These are phyloP conservation scores for Strigops habroptila DNA, from an alignment of 2,113 vertebrate genomes.

Conservation along the genomic window DNA sequence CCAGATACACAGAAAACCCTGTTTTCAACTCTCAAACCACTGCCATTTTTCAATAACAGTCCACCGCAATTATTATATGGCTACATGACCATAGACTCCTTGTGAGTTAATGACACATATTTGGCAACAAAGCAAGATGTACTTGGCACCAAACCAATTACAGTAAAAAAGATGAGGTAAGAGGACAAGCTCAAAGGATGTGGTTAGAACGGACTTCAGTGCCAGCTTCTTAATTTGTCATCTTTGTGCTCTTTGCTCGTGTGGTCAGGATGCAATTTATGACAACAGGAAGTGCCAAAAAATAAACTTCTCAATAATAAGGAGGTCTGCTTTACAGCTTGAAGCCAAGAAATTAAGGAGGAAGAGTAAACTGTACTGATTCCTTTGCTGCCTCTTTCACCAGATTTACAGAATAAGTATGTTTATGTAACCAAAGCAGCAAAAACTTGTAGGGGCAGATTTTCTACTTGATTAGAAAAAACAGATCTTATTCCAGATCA, in stretches of 20 bases:
- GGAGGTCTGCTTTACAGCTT: background rate
- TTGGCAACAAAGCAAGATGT: background rate
- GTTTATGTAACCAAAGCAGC: background rate
- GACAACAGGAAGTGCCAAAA: constrained; percentile 24
- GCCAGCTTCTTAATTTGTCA: constrained; percentile 39
- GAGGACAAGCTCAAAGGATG: constrained; percentile 22
- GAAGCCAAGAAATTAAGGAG: background rate
- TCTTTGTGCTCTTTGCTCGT: background rate
- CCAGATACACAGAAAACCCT: background rate
- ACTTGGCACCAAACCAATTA: constrained; percentile 12
- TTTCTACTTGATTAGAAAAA: background rate
- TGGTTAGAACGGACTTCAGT: background rate
- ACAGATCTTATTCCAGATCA: background rate
- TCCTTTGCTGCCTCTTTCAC: background rate
- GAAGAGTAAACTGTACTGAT: constrained; percentile 5
- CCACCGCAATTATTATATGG: background rate
- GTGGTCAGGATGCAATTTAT: constrained; percentile 34
- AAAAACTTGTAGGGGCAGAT: background rate
- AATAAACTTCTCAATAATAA: constrained; percentile 43
- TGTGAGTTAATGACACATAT: background rate
- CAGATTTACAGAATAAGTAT: background rate
- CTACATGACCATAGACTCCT: background rate
- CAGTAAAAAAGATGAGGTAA: constrained; percentile 44
- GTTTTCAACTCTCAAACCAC: background rate
- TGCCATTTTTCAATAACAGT: background rate